Percentiles rank a stretch among this genome's conserved stretches.
Evolutionary conservation across 2,797 vertebrate species (phyloP).

Genomic region (Phrynocephalus forsythii): DNA sequence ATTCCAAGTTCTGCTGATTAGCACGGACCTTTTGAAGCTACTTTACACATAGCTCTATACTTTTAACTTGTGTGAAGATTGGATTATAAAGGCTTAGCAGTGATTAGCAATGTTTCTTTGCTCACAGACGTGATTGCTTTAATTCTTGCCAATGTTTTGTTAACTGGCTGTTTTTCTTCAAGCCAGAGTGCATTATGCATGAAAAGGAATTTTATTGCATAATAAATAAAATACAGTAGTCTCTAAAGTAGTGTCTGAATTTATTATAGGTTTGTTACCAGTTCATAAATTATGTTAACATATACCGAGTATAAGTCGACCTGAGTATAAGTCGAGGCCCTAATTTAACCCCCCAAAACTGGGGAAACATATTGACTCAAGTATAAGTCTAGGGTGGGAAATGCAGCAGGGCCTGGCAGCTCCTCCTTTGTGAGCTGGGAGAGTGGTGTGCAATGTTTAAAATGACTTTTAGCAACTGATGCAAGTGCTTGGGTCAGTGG

Average conservation of each 20-base stretch:
- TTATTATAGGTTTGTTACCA: slow-evolving; percentile 54
- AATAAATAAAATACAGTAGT: slow-evolving; percentile 69
- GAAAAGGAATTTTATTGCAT: slow-evolving; percentile 61
- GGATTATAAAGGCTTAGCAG: slow-evolving; percentile 69
- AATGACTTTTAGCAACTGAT: background rate
- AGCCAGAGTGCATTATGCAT: slow-evolving; percentile 43
- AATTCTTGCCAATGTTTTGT: slow-evolving; percentile 55
- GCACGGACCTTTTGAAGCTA: slow-evolving; percentile 65
- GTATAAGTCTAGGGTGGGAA: no score
- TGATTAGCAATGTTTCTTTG: slow-evolving; percentile 68
- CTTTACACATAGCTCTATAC: slow-evolving; percentile 60
- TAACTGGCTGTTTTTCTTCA: slow-evolving; percentile 70
- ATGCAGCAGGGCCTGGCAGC: no score
- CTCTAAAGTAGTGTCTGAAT: slow-evolving; percentile 51
- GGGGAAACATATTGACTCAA: no score
- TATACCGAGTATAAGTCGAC: background rate
- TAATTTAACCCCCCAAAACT: no score
- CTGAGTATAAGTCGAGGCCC: no score
- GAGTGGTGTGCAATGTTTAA: no score
- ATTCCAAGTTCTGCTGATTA: slow-evolving; percentile 53
- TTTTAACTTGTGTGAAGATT: slow-evolving; percentile 66
- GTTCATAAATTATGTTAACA: slow-evolving; percentile 69
- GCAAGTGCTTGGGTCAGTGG: no score
- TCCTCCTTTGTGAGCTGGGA: no score
- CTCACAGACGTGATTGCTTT: slow-evolving; percentile 44